Base-by-base conservation (phyloP, 2,888 invertebrate genomes). In the Drosophila recens region DNA sequence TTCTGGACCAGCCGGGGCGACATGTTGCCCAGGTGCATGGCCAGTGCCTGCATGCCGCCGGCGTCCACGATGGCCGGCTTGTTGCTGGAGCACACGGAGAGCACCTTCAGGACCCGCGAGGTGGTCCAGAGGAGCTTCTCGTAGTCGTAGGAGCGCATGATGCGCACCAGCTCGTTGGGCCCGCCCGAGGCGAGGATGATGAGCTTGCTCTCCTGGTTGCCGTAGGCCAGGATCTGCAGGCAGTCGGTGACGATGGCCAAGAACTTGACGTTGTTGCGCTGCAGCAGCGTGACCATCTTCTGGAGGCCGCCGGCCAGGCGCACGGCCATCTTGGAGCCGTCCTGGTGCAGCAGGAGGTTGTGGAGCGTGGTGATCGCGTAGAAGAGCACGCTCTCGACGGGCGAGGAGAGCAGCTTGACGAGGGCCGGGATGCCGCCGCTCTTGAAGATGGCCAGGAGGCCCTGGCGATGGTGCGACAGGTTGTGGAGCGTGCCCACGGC, bases 41-140 rank as follows among this genome's bases (percentile, higher is more conserved):
- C 98, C 69, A 99, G 93, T 0, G 98, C 98, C 93, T 98, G 98
- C 98, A 99, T 98, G 49, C 99, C 99, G 43, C 98, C 99, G 40
- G 99, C 98, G 92, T 99, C 98, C 0, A 99, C 99, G 78, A 99
- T 98, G 0, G 98, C 98, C 23, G 99, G 98, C 92, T 99, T 99
- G 94, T 99, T 99, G 94, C 98, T 98, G 36, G 98, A 96, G 93
- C 99, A 99, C 15, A 99, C 99, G 9, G 99, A 99, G 76, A 99
- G 93, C 9, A 99, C 98, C 95, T 99, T 99, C 81, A 99, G 94
- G 51, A 99, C 99, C 80, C 99, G 95, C 15, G 99, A 98, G 34
- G 99, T 99, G 15, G 99, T 99, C 98, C 99, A 99, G 84, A 99
- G 94, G 72, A 99, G 94, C 95, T 99, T 99, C 94, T 99, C 99